These are phyloP conservation scores for Hyperoplus lanceolatus DNA, from an alignment of 2,797 vertebrate genomes.

Conservation along the genomic window DNA sequence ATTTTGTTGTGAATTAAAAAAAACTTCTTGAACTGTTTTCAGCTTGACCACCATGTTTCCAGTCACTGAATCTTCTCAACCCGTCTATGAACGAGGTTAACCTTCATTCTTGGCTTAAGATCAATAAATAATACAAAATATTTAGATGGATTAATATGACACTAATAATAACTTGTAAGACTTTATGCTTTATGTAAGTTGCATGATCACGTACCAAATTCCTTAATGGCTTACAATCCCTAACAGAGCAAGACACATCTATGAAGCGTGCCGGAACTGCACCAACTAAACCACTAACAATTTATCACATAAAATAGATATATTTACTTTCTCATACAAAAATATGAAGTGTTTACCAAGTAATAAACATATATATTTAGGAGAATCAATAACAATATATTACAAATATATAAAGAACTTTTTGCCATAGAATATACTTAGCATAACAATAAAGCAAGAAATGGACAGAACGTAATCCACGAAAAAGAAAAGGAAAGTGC, in stretches of 20 bases:
- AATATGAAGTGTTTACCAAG: slow-evolving; percentile 5
- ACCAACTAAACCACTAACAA: not conserved
- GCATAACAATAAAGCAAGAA: slow-evolving; percentile 34
- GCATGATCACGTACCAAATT: not conserved
- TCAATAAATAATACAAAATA: not conserved
- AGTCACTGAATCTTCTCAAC: not conserved
- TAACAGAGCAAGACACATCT: not conserved
- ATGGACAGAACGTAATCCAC: not conserved
- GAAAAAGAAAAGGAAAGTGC: not conserved
- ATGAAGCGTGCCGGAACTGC: not conserved
- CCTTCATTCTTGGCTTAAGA: not conserved
- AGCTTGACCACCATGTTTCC: not conserved
- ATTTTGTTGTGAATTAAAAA: not conserved
- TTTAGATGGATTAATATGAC: not conserved
- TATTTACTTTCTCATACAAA: slow-evolving; percentile 17
- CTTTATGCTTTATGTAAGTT: not conserved
- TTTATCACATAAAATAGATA: slow-evolving; percentile 1
- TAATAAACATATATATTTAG: slow-evolving; percentile 19
- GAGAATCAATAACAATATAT: not conserved
- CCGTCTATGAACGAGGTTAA: not conserved
- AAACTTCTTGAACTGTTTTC: slow-evolving; percentile 7
- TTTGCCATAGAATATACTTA: not conserved
- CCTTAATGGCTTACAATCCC: not conserved
- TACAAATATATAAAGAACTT: not conserved
- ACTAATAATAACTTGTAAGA: not conserved